Evolutionary conservation across 2,888 invertebrate genomes (phyloP), one percentile per base, ranked within the genome.

Genomic region (Heliconius ethilla): DNA sequence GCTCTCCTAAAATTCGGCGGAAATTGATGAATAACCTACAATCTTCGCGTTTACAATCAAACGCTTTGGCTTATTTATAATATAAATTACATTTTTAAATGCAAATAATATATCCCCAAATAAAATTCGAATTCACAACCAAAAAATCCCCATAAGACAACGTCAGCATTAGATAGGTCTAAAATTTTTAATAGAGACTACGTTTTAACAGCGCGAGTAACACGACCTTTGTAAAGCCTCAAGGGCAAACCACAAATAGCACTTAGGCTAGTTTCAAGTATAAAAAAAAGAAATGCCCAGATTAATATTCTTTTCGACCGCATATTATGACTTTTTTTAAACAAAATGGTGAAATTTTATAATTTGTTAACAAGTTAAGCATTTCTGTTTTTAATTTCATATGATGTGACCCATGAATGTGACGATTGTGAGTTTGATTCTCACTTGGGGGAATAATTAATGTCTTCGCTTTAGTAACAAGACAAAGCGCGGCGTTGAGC

Each of bases 231-330:
- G 70, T 55, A 55, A 33, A 63, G 73, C 63, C 73, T 74, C 73
- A 74, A 74, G 73, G 73, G 73, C 73, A 63, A 62, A 62, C 73
- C 59, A 62, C 59, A 73, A 74, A 40, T 74, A 74, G 62, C 33
- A 74, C 73, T 74, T 59, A 63, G 63, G 59, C 73, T 74, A 73
- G 27, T 74, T 74, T 62, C 62, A 63, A 74, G 73, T 74, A 62
- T 72, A 55, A 72, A 72, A 70, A 69, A 72, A 55, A 70, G 70
- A 72, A 72, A 72, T 55, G 33, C 70, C 55, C 29, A 33, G 55
- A 55, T 72, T 72, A 72, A 72, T 55, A 55, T 72, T 72, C 55
- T 51, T 33, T 51, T 55, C 70, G 33, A 15, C n/a, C 33, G 33
- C 15, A 45, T 40, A 69, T n/a, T 70, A 70, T 33, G 51, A 15